These are phyloP conservation scores for Cephalopterus ornatus DNA, from an alignment of 2,113 vertebrate species.

Conservation along the genomic window DNA sequence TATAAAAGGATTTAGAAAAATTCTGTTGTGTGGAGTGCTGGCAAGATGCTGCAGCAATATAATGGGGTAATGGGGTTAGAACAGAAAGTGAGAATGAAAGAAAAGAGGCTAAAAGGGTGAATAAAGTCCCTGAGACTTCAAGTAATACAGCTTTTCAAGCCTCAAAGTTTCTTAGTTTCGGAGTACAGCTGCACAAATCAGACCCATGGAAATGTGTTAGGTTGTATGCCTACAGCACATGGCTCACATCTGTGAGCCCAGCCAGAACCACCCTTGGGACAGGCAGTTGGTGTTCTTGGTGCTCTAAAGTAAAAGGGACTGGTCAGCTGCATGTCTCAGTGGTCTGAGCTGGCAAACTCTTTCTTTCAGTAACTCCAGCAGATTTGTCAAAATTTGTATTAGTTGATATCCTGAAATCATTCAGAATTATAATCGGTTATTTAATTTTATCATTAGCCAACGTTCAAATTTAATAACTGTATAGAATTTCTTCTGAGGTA, in stretches of 20 bases:
- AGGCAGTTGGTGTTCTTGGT: neutral
- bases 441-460: neutral
- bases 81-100: neutral
- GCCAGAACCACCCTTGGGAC: rapidly evolving
- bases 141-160: neutral
- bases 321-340: neutral
- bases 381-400: neutral
- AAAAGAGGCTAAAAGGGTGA: neutral
- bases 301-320: neutral
- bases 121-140: neutral
- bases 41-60: neutral
- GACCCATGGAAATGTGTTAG: neutral
- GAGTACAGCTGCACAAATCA: neutral
- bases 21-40: neutral
- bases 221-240: rapidly evolving
- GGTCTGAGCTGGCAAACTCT: neutral
- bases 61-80: neutral
- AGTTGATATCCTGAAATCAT: neutral
- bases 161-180: neutral
- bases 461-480: neutral
- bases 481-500: neutral
- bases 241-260: neutral
- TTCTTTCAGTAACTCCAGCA: neutral
- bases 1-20: neutral
- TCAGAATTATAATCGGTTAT: neutral